Evolutionary conservation across 2,797 vertebrate species (phyloP).

Genomic region (Heteromormyrus szaboi): DNA sequence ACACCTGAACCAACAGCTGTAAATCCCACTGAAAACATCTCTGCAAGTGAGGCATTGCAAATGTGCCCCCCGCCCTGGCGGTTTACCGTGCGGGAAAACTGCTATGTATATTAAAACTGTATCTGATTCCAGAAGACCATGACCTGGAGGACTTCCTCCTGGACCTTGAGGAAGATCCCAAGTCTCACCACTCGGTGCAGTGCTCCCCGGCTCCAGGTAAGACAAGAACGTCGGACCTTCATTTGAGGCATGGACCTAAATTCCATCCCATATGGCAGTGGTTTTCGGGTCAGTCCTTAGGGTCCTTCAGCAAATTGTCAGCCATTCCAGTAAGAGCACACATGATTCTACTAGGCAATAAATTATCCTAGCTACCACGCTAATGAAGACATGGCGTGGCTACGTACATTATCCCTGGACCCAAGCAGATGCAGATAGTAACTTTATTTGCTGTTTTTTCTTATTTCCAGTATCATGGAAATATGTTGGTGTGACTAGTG

Average conservation of each 20-base stretch:
- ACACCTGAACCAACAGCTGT: not conserved
- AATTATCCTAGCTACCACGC: not conserved
- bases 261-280: not conserved
- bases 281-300: not conserved
- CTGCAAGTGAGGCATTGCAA: not conserved
- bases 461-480: not conserved
- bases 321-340: not conserved
- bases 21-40: not conserved
- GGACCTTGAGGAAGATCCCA: constrained; percentile 79
- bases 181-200: constrained; percentile 72
- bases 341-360: not conserved
- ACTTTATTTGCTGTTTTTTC: not conserved
- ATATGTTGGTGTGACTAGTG: not conserved
- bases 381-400: not conserved
- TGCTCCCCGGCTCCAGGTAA: constrained; percentile 85
- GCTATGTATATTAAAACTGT: constrained; percentile 2
- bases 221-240: constrained; percentile 10
- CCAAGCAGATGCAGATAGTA: not conserved
- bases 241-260: not conserved
- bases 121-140: constrained; percentile 65
- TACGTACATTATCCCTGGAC: not conserved
- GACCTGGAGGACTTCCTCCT: constrained; percentile 80
- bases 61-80: not conserved
- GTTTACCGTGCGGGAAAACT: not conserved
- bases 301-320: not conserved